Conservation (phyloP, 2,888 invertebrate species). For the Scaptomyza caliginosa region DNA sequence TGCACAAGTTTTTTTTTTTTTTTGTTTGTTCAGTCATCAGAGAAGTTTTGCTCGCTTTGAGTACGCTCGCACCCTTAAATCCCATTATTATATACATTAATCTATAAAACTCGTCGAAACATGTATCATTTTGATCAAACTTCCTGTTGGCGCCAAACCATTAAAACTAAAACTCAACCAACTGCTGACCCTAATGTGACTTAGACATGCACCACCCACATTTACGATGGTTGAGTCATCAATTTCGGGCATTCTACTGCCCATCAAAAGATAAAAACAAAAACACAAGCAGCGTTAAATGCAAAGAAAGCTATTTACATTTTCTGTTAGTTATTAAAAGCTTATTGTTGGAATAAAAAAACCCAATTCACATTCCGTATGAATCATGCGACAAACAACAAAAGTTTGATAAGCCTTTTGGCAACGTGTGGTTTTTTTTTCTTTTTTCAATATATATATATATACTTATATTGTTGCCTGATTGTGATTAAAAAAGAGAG, state of each 20-base stretch:
- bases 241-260: conserved; percentile 2
- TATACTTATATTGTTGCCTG: neutral
- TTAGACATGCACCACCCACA: conserved; percentile 64
- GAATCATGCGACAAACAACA: conserved; percentile 36
- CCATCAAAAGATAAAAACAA: conserved; percentile 25
- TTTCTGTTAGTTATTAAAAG: conserved; percentile 55
- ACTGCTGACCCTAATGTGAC: conserved; percentile 63
- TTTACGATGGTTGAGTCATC: conserved; percentile 62
- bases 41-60: conserved; percentile 1
- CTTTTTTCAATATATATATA: no score
- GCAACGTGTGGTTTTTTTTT: neutral
- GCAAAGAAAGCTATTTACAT: conserved; percentile 51
- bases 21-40: conserved; percentile 20
- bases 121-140: conserved; percentile 40
- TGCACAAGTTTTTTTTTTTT: no score
- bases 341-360: conserved; percentile 33
- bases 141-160: conserved; percentile 50
- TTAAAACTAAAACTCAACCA: conserved; percentile 13
- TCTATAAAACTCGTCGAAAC: conserved; percentile 18
- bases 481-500: neutral
- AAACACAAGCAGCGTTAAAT: conserved; percentile 30
- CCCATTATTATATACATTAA: conserved; percentile 11
- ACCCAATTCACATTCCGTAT: neutral
- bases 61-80: neutral
- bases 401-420: conserved; percentile 40